These are phyloP conservation scores for Nasonia oneida DNA, from an alignment of 2,888 invertebrate species.

Conservation along the genomic window DNA sequence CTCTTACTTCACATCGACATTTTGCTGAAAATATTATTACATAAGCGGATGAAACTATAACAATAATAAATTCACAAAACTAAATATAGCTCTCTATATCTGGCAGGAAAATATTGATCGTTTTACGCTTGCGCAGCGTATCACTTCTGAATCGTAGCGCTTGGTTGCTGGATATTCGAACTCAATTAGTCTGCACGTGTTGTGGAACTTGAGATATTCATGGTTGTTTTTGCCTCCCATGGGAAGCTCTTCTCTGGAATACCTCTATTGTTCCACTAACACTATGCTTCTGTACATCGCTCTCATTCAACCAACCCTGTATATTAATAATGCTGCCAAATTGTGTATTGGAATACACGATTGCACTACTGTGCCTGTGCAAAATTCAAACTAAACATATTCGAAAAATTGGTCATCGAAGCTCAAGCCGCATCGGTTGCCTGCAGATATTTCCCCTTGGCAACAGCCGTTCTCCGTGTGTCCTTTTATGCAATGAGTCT, in stretches of 20 bases:
- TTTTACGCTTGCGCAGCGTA: not conserved
- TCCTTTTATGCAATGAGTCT: not conserved
- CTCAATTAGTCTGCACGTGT: conserved; percentile 73
- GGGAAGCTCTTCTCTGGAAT: conserved; percentile 59
- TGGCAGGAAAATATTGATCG: not conserved
- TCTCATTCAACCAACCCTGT: conserved; percentile 8
- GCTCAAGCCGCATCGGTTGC: too few relatives aligned
- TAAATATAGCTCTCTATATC: not conserved
- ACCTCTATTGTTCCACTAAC: conserved; percentile 18
- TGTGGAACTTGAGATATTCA: conserved; percentile 65
- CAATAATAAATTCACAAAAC: not conserved
- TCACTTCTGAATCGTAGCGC: conserved; percentile 32
- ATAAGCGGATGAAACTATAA: not conserved
- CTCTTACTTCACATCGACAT: not conserved
- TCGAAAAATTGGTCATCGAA: too few relatives aligned
- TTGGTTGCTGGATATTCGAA: conserved; percentile 50
- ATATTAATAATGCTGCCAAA: not conserved
- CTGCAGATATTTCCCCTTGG: not conserved
- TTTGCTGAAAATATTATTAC: not conserved
- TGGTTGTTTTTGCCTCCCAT: conserved; percentile 68
- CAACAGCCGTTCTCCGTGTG: not conserved
- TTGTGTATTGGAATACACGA: not conserved
- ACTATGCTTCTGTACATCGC: conserved; percentile 19
- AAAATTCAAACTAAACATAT: too few relatives aligned
- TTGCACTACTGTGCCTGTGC: too few relatives aligned